Conservation (phyloP, 2,888 invertebrate species). For the Orthosia gothica region DNA sequence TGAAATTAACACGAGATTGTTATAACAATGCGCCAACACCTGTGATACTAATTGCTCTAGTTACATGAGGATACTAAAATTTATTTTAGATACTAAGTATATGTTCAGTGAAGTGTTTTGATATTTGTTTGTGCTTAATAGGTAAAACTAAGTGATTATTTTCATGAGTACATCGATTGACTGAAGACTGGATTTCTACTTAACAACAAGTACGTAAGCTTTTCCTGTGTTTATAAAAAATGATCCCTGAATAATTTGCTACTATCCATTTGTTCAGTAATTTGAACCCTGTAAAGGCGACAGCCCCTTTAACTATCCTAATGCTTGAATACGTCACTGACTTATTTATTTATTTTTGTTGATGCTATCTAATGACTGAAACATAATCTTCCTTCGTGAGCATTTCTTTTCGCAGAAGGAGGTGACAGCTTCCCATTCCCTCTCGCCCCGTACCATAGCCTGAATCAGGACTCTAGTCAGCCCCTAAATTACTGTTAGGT, state of each 20-base stretch:
- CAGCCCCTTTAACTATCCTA: neutral
- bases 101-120: constrained; percentile 87
- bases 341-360: neutral
- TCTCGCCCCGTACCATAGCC: neutral
- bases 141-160: constrained; percentile 72
- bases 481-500: no score
- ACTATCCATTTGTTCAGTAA: neutral
- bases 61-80: constrained; percentile 84
- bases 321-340: neutral
- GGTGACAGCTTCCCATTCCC: neutral
- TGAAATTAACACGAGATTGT: constrained; percentile 76
- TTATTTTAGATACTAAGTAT: constrained; percentile 79
- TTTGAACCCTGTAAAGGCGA: neutral
- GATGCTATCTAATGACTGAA: neutral
- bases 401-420: neutral
- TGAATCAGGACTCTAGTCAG: neutral
- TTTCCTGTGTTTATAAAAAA: constrained; percentile 25
- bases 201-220: constrained; percentile 59
- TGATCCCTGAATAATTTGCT: neutral
- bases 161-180: constrained; percentile 57
- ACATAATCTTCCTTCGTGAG: neutral
- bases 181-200: constrained; percentile 67
- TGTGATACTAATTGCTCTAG: constrained; percentile 85
- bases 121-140: constrained; percentile 78
- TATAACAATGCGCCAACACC: constrained; percentile 86